Evolutionary conservation across 2,888 invertebrate genomes (phyloP).

Genomic region (Scaptomyza cyrtandrae): DNA sequence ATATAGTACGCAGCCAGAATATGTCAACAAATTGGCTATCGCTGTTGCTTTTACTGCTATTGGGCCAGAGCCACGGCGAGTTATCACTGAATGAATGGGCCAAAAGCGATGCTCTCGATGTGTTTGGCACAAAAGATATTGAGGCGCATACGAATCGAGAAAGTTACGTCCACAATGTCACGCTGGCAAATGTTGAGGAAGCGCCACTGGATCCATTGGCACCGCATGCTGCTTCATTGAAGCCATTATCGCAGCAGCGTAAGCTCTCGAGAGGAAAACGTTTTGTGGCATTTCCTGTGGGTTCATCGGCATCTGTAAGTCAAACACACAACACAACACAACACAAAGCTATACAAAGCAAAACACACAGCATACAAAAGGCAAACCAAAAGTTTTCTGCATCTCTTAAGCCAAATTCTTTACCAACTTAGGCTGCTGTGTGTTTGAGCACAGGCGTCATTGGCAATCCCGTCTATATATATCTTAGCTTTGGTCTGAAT

Average conservation of each 20-base stretch:
- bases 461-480: conserved; percentile 86
- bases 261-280: conserved; percentile 83
- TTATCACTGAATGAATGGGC: conserved; percentile 16
- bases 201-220: conserved; percentile 29
- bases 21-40: conserved; percentile 56
- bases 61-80: conserved; percentile 41
- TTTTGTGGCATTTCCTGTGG: conserved; percentile 86
- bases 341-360: conserved; percentile 18
- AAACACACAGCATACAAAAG: neutral
- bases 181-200: conserved; percentile 51
- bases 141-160: conserved; percentile 27
- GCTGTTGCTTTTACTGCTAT: conserved; percentile 15
- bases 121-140: conserved; percentile 35
- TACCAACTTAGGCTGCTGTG: conserved; percentile 84
- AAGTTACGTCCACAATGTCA: conserved; percentile 57
- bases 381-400: conserved; percentile 23
- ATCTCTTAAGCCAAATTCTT: conserved; percentile 37
- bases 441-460: conserved; percentile 87
- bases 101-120: conserved; percentile 44
- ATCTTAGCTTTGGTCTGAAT: conserved; percentile 88
- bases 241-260: conserved; percentile 60
- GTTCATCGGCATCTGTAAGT: conserved; percentile 86
- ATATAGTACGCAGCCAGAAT: conserved; percentile 39
- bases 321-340: conserved; percentile 32
- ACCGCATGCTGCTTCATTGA: conserved; percentile 59